phyloP scores from a whole-genome alignment of 2,888 invertebrate genomes.

The Coelogynopora nodosa region DNA sequence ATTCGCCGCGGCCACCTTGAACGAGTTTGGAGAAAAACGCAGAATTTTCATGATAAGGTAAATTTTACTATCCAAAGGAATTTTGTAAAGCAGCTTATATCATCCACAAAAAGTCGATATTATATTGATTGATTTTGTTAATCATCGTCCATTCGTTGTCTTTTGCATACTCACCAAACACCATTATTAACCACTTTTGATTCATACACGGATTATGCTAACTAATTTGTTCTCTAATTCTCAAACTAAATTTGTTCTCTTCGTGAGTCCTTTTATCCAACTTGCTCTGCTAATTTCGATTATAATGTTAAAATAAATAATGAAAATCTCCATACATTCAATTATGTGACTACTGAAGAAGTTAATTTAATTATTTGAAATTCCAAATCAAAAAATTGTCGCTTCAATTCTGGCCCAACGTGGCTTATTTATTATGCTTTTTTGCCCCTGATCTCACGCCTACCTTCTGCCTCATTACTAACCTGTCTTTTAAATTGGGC shows the following conservation, averaged over 20 bases:
- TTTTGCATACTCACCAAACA: not conserved
- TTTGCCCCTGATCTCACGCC: not conserved
- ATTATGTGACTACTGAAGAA: not conserved
- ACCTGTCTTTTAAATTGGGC: not conserved
- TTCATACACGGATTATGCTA: not conserved
- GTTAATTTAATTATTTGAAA: not conserved
- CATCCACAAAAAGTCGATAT: not conserved
- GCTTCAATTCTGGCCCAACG: not conserved
- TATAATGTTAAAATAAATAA: not conserved
- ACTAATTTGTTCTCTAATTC: not conserved
- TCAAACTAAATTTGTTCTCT: not conserved
- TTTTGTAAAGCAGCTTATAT: no score
- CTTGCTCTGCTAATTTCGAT: not conserved
- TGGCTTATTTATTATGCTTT: not conserved
- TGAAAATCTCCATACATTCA: not conserved
- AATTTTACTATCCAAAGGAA: not conserved
- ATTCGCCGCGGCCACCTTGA: not conserved
- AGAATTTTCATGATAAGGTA: not conserved
- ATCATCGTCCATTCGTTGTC: not conserved
- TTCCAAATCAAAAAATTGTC: not conserved
- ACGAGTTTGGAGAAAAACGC: not conserved
- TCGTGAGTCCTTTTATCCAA: not conserved
- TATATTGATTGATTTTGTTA: not conserved
- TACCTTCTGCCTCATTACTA: not conserved
- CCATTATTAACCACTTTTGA: not conserved